These are phyloP conservation scores for Cylloceria caligata DNA, from an alignment of 2,888 invertebrate species.

Conservation along the genomic window DNA sequence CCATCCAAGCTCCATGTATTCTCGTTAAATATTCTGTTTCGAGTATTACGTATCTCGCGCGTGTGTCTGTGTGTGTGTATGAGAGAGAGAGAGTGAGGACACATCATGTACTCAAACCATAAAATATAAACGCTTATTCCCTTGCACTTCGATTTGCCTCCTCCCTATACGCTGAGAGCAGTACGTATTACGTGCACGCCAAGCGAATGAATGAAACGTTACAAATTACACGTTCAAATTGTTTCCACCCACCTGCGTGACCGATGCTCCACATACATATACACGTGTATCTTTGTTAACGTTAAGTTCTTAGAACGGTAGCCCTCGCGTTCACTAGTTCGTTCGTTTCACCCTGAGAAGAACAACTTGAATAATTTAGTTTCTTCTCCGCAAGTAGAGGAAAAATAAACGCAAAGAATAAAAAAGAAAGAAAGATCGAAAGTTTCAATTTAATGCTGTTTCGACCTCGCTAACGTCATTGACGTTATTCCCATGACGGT, in stretches of 20 bases:
- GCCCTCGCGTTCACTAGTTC: not conserved
- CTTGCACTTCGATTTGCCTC: slow-evolving; percentile 8
- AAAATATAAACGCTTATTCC: slow-evolving; percentile 14
- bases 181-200: slow-evolving; percentile 14
- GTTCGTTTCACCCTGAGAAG: not conserved
- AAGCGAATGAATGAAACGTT: slow-evolving; percentile 16
- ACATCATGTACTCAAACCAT: not conserved
- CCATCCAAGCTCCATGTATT: not conserved
- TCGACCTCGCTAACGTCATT: not conserved
- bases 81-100: too few relatives aligned
- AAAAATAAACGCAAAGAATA: not conserved
- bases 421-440: not conserved
- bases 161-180: not conserved
- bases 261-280: slow-evolving; percentile 37
- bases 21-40: slow-evolving; percentile 2
- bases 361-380: slow-evolving; percentile 15
- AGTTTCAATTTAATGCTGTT: not conserved
- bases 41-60: not conserved
- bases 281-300: slow-evolving; percentile 15
- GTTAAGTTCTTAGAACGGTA: not conserved
- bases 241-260: slow-evolving; percentile 40
- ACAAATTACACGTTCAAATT: slow-evolving; percentile 38
- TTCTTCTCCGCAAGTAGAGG: not conserved
- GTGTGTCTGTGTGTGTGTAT: too few relatives aligned
- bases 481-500: not conserved